A percentile compares a stretch with the other conserved stretches of the same genome.
These are phyloP conservation scores for Acomys russatus DNA, from an alignment of 2,797 vertebrate genomes.

Conservation along the genomic window DNA sequence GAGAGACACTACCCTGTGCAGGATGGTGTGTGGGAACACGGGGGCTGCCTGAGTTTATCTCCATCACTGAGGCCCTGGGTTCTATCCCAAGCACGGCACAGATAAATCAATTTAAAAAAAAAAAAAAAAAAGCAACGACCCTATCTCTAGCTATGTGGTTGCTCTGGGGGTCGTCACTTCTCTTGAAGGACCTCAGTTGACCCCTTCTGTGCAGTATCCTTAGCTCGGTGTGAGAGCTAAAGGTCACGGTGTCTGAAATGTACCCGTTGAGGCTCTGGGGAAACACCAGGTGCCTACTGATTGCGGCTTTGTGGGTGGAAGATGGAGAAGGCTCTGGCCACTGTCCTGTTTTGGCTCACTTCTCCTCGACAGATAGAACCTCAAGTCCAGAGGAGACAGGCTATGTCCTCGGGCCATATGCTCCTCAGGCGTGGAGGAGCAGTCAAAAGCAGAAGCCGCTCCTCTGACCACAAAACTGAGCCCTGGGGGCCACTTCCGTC, in stretches of 20 bases:
- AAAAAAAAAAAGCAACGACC: background rate
- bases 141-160: background rate
- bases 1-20: background rate
- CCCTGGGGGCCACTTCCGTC: background rate
- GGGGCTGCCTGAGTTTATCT: background rate
- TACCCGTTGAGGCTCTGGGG: background rate
- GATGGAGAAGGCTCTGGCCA: background rate
- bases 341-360: background rate
- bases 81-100: background rate
- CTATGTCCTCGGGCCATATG: background rate
- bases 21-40: background rate
- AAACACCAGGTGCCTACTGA: conserved; percentile 1
- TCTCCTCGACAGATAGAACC: background rate
- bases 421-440: background rate
- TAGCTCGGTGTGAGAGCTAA: background rate
- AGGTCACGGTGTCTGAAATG: accelerated
- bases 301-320: background rate
- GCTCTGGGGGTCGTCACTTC: background rate
- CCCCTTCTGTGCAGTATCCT: background rate
- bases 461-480: background rate
- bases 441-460: background rate
- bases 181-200: background rate
- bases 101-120: background rate
- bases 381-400: background rate
- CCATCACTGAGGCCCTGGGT: background rate